Evolutionary conservation across 2,888 invertebrate species (phyloP), one percentile per base, ranked within the genome.

Genomic region (Trichogramma dendrolimi): DNA sequence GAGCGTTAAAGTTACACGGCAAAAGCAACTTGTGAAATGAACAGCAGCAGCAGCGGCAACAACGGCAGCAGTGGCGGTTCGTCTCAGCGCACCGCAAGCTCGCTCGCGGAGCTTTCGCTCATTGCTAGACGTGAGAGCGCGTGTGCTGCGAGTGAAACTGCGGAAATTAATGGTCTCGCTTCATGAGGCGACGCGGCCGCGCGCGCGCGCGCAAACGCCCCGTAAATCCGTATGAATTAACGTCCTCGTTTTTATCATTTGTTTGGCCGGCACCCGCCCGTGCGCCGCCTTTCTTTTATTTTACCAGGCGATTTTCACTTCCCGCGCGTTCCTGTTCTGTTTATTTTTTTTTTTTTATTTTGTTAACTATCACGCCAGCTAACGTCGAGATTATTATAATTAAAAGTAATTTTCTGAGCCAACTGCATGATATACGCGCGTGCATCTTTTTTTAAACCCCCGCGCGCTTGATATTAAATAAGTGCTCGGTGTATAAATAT

Each of bases 181-280:
- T 46, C 52, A 58, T 60, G 61, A 48, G 46, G 43, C 48, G 54
- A 43, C 49, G 58, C 42, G 43, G 27, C 43, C 46, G 5, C 56
- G 60, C 62, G 27, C 55, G 59, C 49, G 47, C 57, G 51, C 55
- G 11, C 54, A 27, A 27, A 27, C 27, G 27, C 27, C 27, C 27
- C 27, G 27, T 27, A 27, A 27, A 27, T 27, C 27, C 27, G 27
- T 27, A 27, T 27, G 27, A 27, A 27, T 27, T 27, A 27, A 27
- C 27, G 27, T 27, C 27, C 27, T 27, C 27, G 50, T 60, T 63
- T 71, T 69, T 69, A 70, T 75, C 73, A 74, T 74, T 73, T 71
- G 73, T 73, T 69, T 67, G 70, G 66, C 67, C 69, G 4, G 7
- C 27, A 46, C 10, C 5, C n/a, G 54, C 11, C 44, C 38, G 11